Evolutionary conservation across 2,888 invertebrate species (phyloP).

Genomic region (Venusia cambrica): DNA sequence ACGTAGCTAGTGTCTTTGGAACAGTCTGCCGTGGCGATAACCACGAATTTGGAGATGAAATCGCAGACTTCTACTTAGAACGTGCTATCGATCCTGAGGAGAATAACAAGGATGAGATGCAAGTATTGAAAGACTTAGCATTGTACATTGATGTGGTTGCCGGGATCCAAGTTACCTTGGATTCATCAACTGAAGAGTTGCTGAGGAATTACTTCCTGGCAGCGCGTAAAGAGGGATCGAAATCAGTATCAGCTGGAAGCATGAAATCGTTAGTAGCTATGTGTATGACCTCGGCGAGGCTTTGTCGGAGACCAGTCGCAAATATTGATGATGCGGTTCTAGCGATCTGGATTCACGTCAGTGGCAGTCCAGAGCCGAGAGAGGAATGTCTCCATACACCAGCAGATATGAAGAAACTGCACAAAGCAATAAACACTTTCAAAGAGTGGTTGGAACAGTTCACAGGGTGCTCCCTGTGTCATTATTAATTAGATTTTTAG

Average conservation of each 20-base stretch:
- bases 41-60: constrained; percentile 56
- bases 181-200: constrained; percentile 47
- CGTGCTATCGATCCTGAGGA: constrained; percentile 41
- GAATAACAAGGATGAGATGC: constrained; percentile 42
- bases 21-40: constrained; percentile 59
- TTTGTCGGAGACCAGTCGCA: constrained; percentile 56
- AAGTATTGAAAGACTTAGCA: constrained; percentile 48
- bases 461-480: constrained; percentile 42
- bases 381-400: constrained; percentile 66
- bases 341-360: constrained; percentile 68
- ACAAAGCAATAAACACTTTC: constrained; percentile 55
- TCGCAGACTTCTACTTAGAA: constrained; percentile 54
- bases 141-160: constrained; percentile 57
- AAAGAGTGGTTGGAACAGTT: constrained; percentile 64
- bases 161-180: constrained; percentile 51
- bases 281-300: constrained; percentile 57
- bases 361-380: constrained; percentile 61
- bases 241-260: constrained; percentile 52
- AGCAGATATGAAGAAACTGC: constrained; percentile 48
- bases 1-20: constrained; percentile 63
- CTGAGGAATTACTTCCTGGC: constrained; percentile 61
- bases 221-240: constrained; percentile 56
- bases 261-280: constrained; percentile 54
- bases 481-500: too few relatives aligned
- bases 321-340: constrained; percentile 63